Percentiles rank a stretch among this genome's conserved stretches.
phyloP scores from a whole-genome alignment of 2,888 invertebrate genomes.

The Rosalia funebris region DNA sequence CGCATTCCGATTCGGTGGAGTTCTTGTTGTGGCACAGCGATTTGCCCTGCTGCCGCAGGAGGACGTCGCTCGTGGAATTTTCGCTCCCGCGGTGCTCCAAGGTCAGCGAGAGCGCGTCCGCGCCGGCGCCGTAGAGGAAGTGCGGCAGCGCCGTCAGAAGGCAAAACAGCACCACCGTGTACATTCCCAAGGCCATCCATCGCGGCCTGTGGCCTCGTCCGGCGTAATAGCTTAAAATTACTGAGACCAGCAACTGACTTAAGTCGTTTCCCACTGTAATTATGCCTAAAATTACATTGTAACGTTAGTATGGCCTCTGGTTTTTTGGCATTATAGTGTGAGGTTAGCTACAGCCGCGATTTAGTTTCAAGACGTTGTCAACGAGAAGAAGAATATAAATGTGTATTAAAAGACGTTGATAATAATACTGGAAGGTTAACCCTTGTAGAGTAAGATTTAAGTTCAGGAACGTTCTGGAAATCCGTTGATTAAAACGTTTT shows the following conservation, averaged over 20 bases:
- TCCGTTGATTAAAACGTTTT: no score
- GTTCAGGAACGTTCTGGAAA: no score
- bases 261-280: constrained; percentile 81
- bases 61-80: constrained; percentile 63
- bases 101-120: constrained; percentile 72
- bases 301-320: no score
- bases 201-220: constrained; percentile 77
- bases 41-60: constrained; percentile 67
- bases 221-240: constrained; percentile 75
- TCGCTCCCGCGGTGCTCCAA: constrained; percentile 68
- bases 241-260: constrained; percentile 74
- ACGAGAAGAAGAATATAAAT: no score
- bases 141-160: constrained; percentile 75
- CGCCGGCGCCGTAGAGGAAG: constrained; percentile 75
- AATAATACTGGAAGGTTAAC: no score
- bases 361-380: no score
- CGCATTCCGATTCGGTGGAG: constrained; percentile 54
- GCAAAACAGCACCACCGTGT: constrained; percentile 73
- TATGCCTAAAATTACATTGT: constrained; percentile 65
- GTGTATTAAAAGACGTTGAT: no score
- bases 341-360: no score
- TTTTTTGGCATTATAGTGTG: no score
- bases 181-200: constrained; percentile 74
- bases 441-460: no score
- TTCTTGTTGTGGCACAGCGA: constrained; percentile 66